Percentiles rank a stretch among this genome's conserved stretches.
phyloP scores from a whole-genome alignment of 1,140 invertebrate genomes.

The Centruroides vittatus region DNA sequence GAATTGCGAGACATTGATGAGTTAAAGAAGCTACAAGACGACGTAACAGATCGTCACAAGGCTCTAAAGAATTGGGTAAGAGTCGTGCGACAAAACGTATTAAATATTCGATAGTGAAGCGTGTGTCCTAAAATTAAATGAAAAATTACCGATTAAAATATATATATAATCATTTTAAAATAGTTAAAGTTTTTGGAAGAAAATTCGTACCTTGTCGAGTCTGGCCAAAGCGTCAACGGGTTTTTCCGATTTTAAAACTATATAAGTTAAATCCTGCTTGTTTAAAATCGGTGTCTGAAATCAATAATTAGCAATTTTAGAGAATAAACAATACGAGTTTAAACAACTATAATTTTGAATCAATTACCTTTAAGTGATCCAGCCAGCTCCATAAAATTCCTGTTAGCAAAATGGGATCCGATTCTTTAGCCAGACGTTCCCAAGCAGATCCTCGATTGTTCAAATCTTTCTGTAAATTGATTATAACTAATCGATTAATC shows the following conservation, averaged over 20 bases:
- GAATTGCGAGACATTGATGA: conserved; percentile 44
- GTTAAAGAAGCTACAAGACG: conserved; percentile 46
- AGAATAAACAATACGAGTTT: background rate
- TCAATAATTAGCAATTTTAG: background rate
- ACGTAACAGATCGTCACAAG: conserved; percentile 38
- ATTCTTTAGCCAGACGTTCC: conserved; percentile 17
- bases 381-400: conserved; percentile 18
- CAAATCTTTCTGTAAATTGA: conserved; percentile 14
- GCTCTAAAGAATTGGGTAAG: conserved; percentile 29
- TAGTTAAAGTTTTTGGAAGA: background rate
- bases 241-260: conserved; percentile 36
- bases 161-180: background rate
- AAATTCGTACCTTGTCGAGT: conserved; percentile 39
- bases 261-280: conserved; percentile 47
- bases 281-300: conserved; percentile 45
- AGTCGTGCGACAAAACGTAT: conserved; percentile 50
- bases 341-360: background rate
- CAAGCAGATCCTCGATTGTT: conserved; percentile 18
- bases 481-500: no score
- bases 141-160: background rate
- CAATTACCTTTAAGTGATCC: conserved; percentile 16
- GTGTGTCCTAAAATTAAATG: conserved; percentile 35
- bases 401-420: conserved; percentile 13
- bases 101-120: conserved; percentile 55
- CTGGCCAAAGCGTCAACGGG: conserved; percentile 43